Evolutionary conservation across 1,140 invertebrate species (phyloP), one percentile per base, ranked within the genome.

Genomic region (Anadara kagoshimensis): DNA sequence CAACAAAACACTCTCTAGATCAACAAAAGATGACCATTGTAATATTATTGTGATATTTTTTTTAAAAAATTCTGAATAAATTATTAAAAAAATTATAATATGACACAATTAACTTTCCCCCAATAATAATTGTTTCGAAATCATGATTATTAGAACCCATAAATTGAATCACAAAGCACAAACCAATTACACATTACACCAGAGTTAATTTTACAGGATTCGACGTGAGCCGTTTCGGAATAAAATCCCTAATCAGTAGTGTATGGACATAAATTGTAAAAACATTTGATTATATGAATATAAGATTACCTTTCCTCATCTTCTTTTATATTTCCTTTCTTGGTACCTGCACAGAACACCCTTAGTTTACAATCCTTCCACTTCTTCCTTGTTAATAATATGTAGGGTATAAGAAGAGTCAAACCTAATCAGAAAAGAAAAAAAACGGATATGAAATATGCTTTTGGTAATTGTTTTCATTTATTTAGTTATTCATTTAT

Each of bases 271-370:
- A 0, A 18, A 58, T 58, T 16, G 26, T 20, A 20, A 58, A 20
- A 18, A 58, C 26, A 22, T 26, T 24, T 10, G 5, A 0, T 24
- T 16, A 58, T 18, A 58, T n/a, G 7, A 36, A 36, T 7, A 2
- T 49, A 11, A 45, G 11, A 36, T 41, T 90, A 97, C 96, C 95
- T 95, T 89, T 94, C 92, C 84, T 96, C 94, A 87, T 98, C 96
- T 44, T 94, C 92, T 83, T 94, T 93, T 65, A 97, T 91, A 75
- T 97, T 94, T 71, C 94, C 93, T 70, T 95, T 92, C 83, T 96
- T 97, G 83, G 97, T 98, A 5, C 96, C 95, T 54, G 98, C 90
- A 0, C 96, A 95, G 89, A 98, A 98, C 44, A 99, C 94, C 61
- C 97, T 91, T 80, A 99, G 91, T 85, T 95, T 95, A 81, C 96